Conservation (phyloP, 1,140 invertebrate genomes). For the Drosophila trapezifrons region DNA sequence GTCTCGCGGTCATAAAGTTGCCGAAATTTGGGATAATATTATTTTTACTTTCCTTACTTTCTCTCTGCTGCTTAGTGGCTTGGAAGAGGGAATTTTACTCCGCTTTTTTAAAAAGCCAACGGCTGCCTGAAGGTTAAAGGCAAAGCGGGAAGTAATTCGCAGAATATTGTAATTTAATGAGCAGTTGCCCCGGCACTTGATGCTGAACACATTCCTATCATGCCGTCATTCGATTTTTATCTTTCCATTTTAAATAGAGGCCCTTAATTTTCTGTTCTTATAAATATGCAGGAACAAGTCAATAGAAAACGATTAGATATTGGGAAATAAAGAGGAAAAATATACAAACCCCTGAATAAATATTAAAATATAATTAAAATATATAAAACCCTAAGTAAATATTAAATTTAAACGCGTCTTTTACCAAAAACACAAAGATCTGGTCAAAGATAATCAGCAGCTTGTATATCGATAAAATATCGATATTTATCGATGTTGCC, state of each 20-base stretch:
- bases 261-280: neutral
- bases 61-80: constrained; percentile 26
- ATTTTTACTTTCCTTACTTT: constrained; percentile 42
- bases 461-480: too few species aligned
- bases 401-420: too few species aligned
- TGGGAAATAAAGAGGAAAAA: too few species aligned
- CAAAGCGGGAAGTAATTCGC: constrained; percentile 20
- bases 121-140: constrained; percentile 30
- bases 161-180: constrained; percentile 52
- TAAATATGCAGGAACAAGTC: neutral
- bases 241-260: neutral
- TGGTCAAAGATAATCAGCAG: too few species aligned
- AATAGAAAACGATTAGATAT: too few species aligned
- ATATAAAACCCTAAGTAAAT: too few species aligned
- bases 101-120: constrained; percentile 16
- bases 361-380: too few species aligned
- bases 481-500: too few species aligned
- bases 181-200: constrained; percentile 14
- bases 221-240: neutral
- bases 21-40: constrained; percentile 50
- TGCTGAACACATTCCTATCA: constrained; percentile 4
- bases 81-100: constrained; percentile 38
- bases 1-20: constrained; percentile 52
- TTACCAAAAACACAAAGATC: too few species aligned
- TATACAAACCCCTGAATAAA: too few species aligned